Percentiles rank a stretch among this genome's conserved stretches.
Conservation (phyloP, 2,797 vertebrate genomes). For the Telmatherina bonti region DNA sequence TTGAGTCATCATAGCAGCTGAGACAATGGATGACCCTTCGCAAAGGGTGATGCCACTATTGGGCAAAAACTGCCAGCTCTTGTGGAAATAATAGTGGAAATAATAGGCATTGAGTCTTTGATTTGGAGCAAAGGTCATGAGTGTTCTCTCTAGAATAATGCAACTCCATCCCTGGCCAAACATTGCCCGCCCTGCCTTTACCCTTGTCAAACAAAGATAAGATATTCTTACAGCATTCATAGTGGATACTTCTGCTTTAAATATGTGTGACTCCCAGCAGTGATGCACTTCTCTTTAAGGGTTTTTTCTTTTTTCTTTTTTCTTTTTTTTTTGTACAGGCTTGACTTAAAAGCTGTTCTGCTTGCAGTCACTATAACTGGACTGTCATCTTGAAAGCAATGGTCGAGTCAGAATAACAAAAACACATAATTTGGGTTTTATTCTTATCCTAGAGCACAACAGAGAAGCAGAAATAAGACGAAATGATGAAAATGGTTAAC, state of each 20-base stretch:
- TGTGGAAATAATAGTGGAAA: slow-evolving; percentile 61
- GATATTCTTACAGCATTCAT: slow-evolving; percentile 14
- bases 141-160: slow-evolving; percentile 52
- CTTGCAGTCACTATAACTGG: too few relatives aligned
- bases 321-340: not conserved
- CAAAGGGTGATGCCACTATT: slow-evolving; percentile 34
- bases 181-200: slow-evolving; percentile 32
- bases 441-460: not conserved
- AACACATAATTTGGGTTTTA: not conserved
- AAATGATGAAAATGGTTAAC: not conserved
- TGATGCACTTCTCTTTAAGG: slow-evolving; percentile 8
- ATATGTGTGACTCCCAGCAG: not conserved
- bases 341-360: not conserved
- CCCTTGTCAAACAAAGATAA: slow-evolving; percentile 48
- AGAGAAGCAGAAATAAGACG: not conserved
- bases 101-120: slow-evolving; percentile 48
- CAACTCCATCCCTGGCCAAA: slow-evolving; percentile 64
- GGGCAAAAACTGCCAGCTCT: slow-evolving; percentile 21
- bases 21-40: slow-evolving; percentile 55
- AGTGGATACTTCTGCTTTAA: not conserved
- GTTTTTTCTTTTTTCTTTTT: too few relatives aligned
- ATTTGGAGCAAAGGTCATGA: slow-evolving; percentile 73
- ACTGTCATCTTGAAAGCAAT: not conserved
- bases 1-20: slow-evolving; percentile 67
- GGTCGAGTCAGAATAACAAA: not conserved